Percentiles rank a stretch among this genome's conserved stretches.
phyloP scores from a whole-genome alignment of 2,113 vertebrate species.

The Chlamydotis undulata region DNA sequence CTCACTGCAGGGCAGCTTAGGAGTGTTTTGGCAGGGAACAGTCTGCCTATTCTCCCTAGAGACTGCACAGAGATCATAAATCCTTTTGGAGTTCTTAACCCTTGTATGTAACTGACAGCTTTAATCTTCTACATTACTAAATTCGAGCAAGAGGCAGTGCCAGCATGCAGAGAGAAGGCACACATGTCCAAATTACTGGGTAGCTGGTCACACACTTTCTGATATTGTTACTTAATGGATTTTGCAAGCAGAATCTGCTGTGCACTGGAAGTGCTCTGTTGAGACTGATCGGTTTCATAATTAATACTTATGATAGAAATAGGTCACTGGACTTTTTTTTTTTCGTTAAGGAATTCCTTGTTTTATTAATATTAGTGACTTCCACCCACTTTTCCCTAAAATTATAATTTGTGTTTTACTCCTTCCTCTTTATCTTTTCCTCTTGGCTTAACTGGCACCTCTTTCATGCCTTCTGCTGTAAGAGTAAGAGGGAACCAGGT shows the following conservation, averaged over 20 bases:
- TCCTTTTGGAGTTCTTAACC: conserved; percentile 50
- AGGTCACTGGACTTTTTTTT: background rate
- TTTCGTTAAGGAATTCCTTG: background rate
- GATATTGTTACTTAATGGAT: background rate
- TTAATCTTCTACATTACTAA: background rate
- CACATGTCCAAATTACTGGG: background rate
- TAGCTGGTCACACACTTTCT: background rate
- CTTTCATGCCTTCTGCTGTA: background rate
- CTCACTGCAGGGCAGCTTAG: conserved; percentile 32
- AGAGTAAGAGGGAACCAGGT: background rate
- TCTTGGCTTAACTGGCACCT: background rate
- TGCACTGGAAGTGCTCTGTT: background rate
- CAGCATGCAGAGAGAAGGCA: background rate
- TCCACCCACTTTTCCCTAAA: rapidly evolving
- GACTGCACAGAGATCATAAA: conserved; percentile 43
- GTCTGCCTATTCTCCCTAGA: conserved; percentile 66
- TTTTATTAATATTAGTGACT: background rate
- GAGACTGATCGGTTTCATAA: background rate
- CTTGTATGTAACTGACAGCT: conserved; percentile 14
- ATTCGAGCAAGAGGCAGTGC: background rate
- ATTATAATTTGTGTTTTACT: background rate
- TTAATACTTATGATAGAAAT: background rate
- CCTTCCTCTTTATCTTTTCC: background rate
- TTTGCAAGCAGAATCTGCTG: background rate
- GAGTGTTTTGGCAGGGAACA: conserved; percentile 45